Evolutionary conservation across 2,797 vertebrate species (phyloP).

Genomic region (Pangasius mekongensis): DNA sequence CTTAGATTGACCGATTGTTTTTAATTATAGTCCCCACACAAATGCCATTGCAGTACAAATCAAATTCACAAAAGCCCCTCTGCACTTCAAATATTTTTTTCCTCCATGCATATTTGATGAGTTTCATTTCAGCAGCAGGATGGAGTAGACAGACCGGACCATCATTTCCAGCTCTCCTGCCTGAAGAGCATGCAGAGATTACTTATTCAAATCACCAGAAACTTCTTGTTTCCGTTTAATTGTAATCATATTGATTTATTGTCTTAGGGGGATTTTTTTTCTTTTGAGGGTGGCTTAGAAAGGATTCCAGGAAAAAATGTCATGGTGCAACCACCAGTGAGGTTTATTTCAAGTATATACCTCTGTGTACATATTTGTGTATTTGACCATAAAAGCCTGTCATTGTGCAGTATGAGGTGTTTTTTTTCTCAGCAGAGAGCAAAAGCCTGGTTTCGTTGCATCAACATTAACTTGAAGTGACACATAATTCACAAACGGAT

Average conservation of each 20-base stretch:
- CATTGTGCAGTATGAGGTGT: slow-evolving; percentile 27
- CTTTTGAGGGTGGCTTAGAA: slow-evolving; percentile 29
- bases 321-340: neutral
- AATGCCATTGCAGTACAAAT: slow-evolving; percentile 7
- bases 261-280: slow-evolving; percentile 8
- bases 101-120: slow-evolving; percentile 47
- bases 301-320: neutral
- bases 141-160: slow-evolving; percentile 30
- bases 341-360: slow-evolving; percentile 33
- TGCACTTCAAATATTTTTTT: slow-evolving; percentile 37
- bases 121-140: slow-evolving; percentile 38
- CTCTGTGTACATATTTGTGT: slow-evolving; percentile 31
- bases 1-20: slow-evolving; percentile 25
- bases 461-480: slow-evolving; percentile 54
- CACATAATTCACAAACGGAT: slow-evolving; percentile 48
- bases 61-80: slow-evolving; percentile 7
- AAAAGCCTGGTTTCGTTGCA: slow-evolving; percentile 29
- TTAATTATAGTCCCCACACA: slow-evolving; percentile 35
- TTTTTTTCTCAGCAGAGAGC: slow-evolving; percentile 21
- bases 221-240: slow-evolving; percentile 27
- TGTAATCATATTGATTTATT: slow-evolving; percentile 30
- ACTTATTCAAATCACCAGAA: slow-evolving; percentile 45
- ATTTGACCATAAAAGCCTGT: slow-evolving; percentile 34
- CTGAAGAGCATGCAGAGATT: slow-evolving; percentile 34
- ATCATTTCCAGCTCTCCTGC: slow-evolving; percentile 32